Base-by-base conservation (phyloP, 2,113 vertebrate genomes). In the Oryzias woworae region DNA sequence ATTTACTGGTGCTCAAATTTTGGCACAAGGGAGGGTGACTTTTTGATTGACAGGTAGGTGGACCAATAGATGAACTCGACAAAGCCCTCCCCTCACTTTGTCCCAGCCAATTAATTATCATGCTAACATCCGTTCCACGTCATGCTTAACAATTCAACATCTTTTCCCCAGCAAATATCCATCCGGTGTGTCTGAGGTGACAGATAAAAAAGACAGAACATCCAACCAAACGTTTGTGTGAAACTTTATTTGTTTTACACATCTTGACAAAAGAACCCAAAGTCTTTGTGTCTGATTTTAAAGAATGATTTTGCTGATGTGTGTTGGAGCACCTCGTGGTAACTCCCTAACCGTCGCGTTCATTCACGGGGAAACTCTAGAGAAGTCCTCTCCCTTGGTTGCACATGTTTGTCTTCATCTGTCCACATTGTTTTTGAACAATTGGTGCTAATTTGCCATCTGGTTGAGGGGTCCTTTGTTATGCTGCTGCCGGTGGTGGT, bases 381-480 rank as follows among this genome's bases (percentile, higher is more conserved):
- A 36, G 2, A 36, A 36, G 36, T 36, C 36, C 7, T 36, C 36
- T 36, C 36, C 8, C 10, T 36, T 36, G 36, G 36, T 36, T 10
- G 36, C 36, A 36, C 36, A 77, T 63, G 78, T 87, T 85, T 86
- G 87, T 88, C 89, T 82, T 88, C 88, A 84, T 86, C 71, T 64
- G 42, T 84, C 85, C 62, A 51, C 86, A 90, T 90, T 90, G 89
- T 90, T 90, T 91, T 81, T 84, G 78, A 89, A 91, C 91, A 92
- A 92, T 89, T 77, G 85, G 71, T 78, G 73, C 85, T 91, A 91
- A 92, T 92, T 91, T 91, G 85, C 91, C 90, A 91, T 91, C 90
- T 93, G 91, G 84, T 86, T 82, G 73, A 57, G 77, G 74, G 81
- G 63, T 71, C 62, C 22, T 83, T 88, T 91, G 86, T 90, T 70